Evolutionary conservation across 2,113 vertebrate species (phyloP).

Genomic region (Picathartes gymnocephalus): DNA sequence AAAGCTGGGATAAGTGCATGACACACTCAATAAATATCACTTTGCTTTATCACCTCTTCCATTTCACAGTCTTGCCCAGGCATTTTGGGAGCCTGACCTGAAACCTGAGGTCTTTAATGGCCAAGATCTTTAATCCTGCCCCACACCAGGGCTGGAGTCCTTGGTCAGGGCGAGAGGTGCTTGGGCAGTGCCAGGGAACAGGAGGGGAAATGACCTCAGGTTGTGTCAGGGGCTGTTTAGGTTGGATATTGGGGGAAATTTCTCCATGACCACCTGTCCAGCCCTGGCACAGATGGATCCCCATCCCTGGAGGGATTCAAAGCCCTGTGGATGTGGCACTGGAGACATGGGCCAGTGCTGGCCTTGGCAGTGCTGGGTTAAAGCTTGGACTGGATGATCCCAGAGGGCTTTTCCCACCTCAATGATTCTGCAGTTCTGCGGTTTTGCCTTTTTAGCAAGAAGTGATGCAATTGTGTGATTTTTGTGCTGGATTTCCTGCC

Average conservation of each 20-base stretch:
- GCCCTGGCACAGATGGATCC: neutral
- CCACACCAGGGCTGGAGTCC: neutral
- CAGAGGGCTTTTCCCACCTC: neutral
- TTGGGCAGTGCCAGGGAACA: neutral
- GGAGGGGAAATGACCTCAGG: too few species aligned
- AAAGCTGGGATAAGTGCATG: neutral
- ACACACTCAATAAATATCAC: neutral
- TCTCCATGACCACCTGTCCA: neutral
- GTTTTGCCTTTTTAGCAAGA: neutral
- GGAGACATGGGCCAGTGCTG: neutral
- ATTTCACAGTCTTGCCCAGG: neutral
- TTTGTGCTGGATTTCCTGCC: neutral
- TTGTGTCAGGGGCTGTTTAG: neutral
- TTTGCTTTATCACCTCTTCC: neutral
- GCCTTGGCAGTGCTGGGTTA: neutral
- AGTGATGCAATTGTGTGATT: rapidly evolving
- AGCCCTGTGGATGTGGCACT: neutral
- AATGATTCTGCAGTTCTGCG: neutral
- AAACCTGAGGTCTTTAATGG: neutral
- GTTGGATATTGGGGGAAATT: neutral
- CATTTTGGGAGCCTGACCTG: neutral
- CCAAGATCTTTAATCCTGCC: neutral
- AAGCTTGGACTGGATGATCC: rapidly evolving
- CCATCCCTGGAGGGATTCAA: neutral
- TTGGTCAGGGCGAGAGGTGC: neutral